Evolutionary conservation across 1,140 invertebrate genomes (phyloP).

Genomic region (Meloidogyne exigua): DNA sequence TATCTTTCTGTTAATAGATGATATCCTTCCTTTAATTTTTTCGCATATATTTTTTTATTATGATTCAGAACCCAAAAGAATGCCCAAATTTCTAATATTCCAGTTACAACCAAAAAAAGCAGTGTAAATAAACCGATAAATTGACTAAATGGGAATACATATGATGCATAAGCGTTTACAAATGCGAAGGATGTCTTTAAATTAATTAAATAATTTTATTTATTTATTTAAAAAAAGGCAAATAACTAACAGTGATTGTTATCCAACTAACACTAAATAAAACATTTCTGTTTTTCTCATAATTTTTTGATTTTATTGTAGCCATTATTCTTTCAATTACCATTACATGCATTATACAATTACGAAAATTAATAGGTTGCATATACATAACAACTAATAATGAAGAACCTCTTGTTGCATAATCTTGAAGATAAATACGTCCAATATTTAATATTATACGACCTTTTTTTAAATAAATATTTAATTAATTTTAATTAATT

Average conservation of each 20-base stretch:
- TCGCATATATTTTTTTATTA: not conserved
- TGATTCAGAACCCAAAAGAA: not conserved
- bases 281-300: not conserved
- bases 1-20: not conserved
- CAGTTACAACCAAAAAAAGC: not conserved
- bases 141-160: too few species aligned
- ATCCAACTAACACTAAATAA: conserved; percentile 9
- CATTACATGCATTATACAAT: conserved; percentile 17
- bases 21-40: not conserved
- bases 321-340: conserved; percentile 16
- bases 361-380: conserved; percentile 7
- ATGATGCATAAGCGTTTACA: too few species aligned
- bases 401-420: not conserved
- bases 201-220: too few species aligned
- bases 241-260: not conserved
- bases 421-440: not conserved
- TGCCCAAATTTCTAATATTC: not conserved
- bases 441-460: not conserved
- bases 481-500: not conserved
- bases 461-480: not conserved
- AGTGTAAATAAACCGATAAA: not conserved
- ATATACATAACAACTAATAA: not conserved
- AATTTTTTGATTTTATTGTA: conserved; percentile 3
- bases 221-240: too few species aligned
- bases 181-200: too few species aligned